A percentile compares a stretch with the other conserved stretches of the same genome.
These are phyloP conservation scores for Pseudomyrmex pallidus DNA, from an alignment of 1,140 invertebrate genomes.

Conservation along the genomic window DNA sequence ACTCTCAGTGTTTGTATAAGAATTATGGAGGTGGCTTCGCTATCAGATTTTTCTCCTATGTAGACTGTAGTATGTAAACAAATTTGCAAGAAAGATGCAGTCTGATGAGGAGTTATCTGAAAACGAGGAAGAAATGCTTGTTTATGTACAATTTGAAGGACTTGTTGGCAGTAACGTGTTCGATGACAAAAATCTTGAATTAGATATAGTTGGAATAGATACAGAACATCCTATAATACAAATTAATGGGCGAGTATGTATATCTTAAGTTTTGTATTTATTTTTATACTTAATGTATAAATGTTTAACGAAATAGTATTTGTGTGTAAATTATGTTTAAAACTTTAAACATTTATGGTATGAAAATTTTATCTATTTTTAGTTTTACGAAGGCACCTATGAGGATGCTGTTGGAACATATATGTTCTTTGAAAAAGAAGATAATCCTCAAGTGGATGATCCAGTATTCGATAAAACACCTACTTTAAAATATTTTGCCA, in stretches of 20 bases:
- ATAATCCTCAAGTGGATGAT: conserved; percentile 80
- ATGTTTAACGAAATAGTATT: too few relatives aligned
- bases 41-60: too few relatives aligned
- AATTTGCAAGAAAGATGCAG: conserved; percentile 39
- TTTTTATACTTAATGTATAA: neutral
- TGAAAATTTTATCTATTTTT: conserved; percentile 49
- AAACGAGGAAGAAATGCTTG: conserved; percentile 81
- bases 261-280: conserved; percentile 6
- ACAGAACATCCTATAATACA: conserved; percentile 86
- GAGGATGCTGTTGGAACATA: conserved; percentile 85
- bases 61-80: neutral
- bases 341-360: neutral
- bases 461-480: conserved; percentile 83
- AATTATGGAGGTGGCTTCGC: too few relatives aligned
- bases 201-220: conserved; percentile 85
- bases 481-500: conserved; percentile 83
- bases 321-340: neutral
- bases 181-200: conserved; percentile 77
- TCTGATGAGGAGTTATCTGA: conserved; percentile 74
- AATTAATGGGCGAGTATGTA: conserved; percentile 85
- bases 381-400: conserved; percentile 85
- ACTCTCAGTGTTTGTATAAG: too few relatives aligned
- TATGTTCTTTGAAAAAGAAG: conserved; percentile 85
- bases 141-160: conserved; percentile 83
- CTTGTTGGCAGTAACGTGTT: conserved; percentile 75